Percentiles rank a stretch among this genome's conserved stretches.
Evolutionary conservation across 2,888 invertebrate species (phyloP).

Genomic region (Mactromeris polynyma): DNA sequence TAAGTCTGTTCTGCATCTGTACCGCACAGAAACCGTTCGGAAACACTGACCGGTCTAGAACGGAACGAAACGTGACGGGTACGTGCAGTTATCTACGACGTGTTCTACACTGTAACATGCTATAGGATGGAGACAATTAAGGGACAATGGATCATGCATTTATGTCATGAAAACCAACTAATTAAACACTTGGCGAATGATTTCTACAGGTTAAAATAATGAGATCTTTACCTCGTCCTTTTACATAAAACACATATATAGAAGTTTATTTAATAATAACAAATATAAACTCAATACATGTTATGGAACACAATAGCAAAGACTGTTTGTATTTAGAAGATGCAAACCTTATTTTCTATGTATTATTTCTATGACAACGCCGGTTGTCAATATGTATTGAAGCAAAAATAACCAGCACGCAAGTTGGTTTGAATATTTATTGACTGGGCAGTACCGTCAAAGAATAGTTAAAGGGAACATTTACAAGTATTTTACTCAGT

Average conservation of each 20-base stretch:
- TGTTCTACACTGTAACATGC: background rate
- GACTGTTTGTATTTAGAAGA: background rate
- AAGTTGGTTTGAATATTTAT: too few relatives aligned
- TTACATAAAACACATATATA: background rate
- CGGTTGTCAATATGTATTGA: too few relatives aligned
- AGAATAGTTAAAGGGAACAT: too few relatives aligned
- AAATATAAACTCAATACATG: background rate
- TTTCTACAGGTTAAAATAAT: constrained; percentile 4
- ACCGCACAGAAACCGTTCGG: too few relatives aligned
- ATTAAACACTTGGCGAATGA: background rate
- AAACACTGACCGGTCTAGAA: too few relatives aligned
- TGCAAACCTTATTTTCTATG: too few relatives aligned
- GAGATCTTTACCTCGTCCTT: constrained; percentile 10
- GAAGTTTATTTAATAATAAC: background rate
- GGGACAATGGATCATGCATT: background rate
- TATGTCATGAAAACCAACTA: background rate
- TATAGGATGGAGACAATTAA: background rate
- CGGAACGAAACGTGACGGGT: too few relatives aligned
- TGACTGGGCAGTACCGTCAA: too few relatives aligned
- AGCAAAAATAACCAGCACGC: too few relatives aligned
- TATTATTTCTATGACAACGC: too few relatives aligned
- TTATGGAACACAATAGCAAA: background rate
- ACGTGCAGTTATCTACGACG: background rate
- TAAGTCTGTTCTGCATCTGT: too few relatives aligned
- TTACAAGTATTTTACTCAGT: too few relatives aligned